phyloP scores from a whole-genome alignment of 2,888 invertebrate species.

The Nomada flava region DNA sequence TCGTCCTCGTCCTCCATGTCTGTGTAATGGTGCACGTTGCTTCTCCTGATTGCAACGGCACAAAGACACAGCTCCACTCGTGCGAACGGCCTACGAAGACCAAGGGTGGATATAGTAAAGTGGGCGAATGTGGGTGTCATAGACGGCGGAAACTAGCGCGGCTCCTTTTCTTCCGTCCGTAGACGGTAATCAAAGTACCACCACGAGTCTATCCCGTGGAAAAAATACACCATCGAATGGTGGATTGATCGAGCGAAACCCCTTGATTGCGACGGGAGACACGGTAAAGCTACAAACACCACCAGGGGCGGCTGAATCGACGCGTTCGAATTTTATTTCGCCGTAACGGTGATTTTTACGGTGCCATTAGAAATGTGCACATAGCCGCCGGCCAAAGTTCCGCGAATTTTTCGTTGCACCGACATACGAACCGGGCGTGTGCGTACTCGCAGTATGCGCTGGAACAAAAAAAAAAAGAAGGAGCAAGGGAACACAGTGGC shows the following conservation, averaged over 20 bases:
- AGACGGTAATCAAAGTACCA: slow-evolving; percentile 60
- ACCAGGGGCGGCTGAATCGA: not conserved
- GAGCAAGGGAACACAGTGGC: not conserved
- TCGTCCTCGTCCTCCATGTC: slow-evolving; percentile 21
- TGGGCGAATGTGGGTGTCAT: slow-evolving; percentile 46
- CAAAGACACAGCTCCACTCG: slow-evolving; percentile 41
- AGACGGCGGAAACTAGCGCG: slow-evolving; percentile 20
- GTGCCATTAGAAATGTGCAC: not conserved
- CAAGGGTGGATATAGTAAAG: slow-evolving; percentile 45
- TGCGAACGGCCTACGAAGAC: slow-evolving; percentile 17
- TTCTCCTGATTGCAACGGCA: slow-evolving; percentile 54
- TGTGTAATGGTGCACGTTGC: slow-evolving; percentile 45
- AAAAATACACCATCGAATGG: slow-evolving; percentile 23
- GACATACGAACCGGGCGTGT: not conserved
- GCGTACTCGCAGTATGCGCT: not conserved
- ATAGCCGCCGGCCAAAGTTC: not conserved
- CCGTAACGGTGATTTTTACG: not conserved
- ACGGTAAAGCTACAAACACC: not conserved
- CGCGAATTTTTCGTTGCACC: slow-evolving; percentile 6
- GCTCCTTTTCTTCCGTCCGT: slow-evolving; percentile 41
- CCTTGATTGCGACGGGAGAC: not conserved
- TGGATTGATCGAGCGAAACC: slow-evolving; percentile 22
- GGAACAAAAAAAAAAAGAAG: not conserved
- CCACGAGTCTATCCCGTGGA: slow-evolving; percentile 7
- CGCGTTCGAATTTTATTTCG: not conserved